Conservation (phyloP, 1,140 invertebrate genomes). For the Cephus cinctus region DNA sequence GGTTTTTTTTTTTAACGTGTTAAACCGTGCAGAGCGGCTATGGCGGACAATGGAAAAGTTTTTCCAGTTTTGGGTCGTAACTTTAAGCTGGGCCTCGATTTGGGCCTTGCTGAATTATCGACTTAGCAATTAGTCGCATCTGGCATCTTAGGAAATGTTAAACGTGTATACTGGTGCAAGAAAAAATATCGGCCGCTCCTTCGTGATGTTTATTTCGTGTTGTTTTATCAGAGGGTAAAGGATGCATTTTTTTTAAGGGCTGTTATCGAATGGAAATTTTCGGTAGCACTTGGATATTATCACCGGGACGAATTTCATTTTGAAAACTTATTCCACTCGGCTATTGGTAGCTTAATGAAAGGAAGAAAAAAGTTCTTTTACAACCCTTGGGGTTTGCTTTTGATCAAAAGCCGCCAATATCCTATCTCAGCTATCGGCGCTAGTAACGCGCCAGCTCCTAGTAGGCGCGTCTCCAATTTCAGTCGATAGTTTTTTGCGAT, state of each 20-base stretch:
- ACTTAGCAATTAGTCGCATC: not conserved
- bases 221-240: not conserved
- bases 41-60: not conserved
- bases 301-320: slow-evolving; percentile 42
- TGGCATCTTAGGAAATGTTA: no score
- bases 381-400: slow-evolving; percentile 29
- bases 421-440: slow-evolving; percentile 25
- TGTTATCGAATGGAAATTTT: not conserved
- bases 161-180: no score
- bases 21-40: not conserved
- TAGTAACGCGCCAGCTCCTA: slow-evolving; percentile 19
- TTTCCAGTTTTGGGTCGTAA: not conserved
- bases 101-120: not conserved
- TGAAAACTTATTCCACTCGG: slow-evolving; percentile 45
- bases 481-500: slow-evolving; percentile 47
- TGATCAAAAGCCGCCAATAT: slow-evolving; percentile 41
- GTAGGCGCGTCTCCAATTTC: slow-evolving; percentile 47
- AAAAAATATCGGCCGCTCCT: no score
- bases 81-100: not conserved
- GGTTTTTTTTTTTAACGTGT: not conserved
- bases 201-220: not conserved
- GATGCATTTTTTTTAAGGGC: not conserved
- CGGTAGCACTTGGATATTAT: slow-evolving; percentile 48
- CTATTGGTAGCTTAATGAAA: slow-evolving; percentile 13
- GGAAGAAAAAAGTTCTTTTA: slow-evolving; percentile 20